These are phyloP conservation scores for Philopotamus ludificatus DNA, from an alignment of 1,140 invertebrate genomes.

Conservation along the genomic window DNA sequence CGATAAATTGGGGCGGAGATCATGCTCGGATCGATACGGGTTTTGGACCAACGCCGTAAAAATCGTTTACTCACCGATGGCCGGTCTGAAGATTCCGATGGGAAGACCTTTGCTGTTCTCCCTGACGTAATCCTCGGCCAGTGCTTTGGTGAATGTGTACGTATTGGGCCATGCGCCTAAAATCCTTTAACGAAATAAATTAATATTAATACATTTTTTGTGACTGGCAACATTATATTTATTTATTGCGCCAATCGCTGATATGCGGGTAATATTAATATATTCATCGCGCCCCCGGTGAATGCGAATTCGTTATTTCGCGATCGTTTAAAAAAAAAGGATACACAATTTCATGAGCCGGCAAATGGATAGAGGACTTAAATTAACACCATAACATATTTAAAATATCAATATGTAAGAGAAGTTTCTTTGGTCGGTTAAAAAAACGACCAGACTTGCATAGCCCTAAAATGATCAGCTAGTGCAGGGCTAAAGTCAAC, in stretches of 20 bases:
- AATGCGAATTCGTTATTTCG: no score
- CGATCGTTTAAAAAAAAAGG: no score
- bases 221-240: not conserved
- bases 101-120: slow-evolving; percentile 62
- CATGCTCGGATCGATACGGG: not conserved
- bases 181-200: slow-evolving; percentile 51
- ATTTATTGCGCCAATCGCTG: no score
- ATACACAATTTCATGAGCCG: no score
- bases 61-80: slow-evolving; percentile 64
- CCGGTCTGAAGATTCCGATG: slow-evolving; percentile 64
- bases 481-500: no score
- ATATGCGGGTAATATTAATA: not conserved
- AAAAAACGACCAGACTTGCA: no score
- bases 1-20: not conserved
- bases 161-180: slow-evolving; percentile 69
- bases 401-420: no score
- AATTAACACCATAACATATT: no score
- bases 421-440: no score
- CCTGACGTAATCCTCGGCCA: slow-evolving; percentile 65
- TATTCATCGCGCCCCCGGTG: not conserved
- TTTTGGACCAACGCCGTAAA: not conserved
- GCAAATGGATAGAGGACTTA: no score
- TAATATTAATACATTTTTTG: not conserved
- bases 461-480: no score
- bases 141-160: slow-evolving; percentile 73